These are phyloP conservation scores for Plemyria rubiginata DNA, from an alignment of 2,888 invertebrate genomes.

Conservation along the genomic window DNA sequence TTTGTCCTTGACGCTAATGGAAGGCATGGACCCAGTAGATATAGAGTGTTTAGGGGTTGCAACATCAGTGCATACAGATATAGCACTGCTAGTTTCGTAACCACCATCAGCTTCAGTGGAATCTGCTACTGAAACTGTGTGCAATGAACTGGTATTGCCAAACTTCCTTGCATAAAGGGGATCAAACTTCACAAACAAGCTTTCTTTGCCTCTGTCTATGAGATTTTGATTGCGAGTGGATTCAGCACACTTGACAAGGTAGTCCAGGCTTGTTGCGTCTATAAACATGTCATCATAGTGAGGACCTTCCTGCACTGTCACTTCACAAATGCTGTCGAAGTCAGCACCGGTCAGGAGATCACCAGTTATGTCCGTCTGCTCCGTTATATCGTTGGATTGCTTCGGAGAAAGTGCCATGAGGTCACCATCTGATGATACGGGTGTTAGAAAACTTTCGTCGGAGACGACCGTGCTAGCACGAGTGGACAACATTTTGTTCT, in stretches of 20 bases:
- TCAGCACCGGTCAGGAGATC: slow-evolving; percentile 72
- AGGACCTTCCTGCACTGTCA: slow-evolving; percentile 74
- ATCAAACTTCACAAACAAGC: slow-evolving; percentile 88
- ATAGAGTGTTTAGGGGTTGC: slow-evolving; percentile 60
- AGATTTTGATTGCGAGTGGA: slow-evolving; percentile 63
- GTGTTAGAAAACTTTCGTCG: slow-evolving; percentile 69
- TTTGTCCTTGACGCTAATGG: slow-evolving; percentile 60
- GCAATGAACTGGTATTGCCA: slow-evolving; percentile 46
- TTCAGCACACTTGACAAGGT: slow-evolving; percentile 77
- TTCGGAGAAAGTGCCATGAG: slow-evolving; percentile 73
- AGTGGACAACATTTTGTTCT: slow-evolving; percentile 59
- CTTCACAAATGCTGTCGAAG: slow-evolving; percentile 74
- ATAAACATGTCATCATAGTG: slow-evolving; percentile 77
- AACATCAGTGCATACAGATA: slow-evolving; percentile 62
- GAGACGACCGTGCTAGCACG: slow-evolving; percentile 56
- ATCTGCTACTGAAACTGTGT: slow-evolving; percentile 55
- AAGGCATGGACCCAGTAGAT: slow-evolving; percentile 58
- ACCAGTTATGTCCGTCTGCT: slow-evolving; percentile 59
- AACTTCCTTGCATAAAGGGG: slow-evolving; percentile 74
- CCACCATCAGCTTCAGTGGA: slow-evolving; percentile 69
- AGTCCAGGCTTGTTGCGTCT: slow-evolving; percentile 85
- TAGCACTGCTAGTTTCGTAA: slow-evolving; percentile 75
- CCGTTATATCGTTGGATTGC: slow-evolving; percentile 47
- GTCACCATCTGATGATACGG: slow-evolving; percentile 70
- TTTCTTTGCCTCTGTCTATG: slow-evolving; percentile 83